phyloP scores from a whole-genome alignment of 2,888 invertebrate species.

The Cephonodes hylas region DNA sequence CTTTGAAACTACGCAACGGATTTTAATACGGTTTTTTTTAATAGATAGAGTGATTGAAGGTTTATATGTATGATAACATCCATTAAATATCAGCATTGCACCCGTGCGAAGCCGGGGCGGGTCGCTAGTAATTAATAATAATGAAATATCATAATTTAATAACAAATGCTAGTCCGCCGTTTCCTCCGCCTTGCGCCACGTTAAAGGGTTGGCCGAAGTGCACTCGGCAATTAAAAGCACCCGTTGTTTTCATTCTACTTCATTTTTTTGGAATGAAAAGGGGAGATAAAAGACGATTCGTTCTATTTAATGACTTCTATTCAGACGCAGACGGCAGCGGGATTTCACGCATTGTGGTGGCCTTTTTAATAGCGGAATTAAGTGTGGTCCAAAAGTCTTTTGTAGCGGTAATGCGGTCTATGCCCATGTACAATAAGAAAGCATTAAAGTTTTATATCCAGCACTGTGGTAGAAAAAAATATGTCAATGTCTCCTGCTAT shows the following conservation, averaged over 20 bases:
- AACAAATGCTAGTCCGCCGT: not conserved
- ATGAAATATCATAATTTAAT: no score
- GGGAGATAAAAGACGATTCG: slow-evolving; percentile 1
- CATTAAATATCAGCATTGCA: no score
- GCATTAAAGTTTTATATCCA: no score
- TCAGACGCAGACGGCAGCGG: not conserved
- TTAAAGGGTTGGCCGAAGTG: slow-evolving; percentile 8
- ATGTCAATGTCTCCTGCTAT: no score
- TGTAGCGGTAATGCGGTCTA: not conserved
- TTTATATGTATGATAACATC: no score
- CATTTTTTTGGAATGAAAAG: not conserved
- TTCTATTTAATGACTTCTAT: slow-evolving; percentile 1
- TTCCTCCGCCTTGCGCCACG: not conserved
- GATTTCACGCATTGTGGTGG: not conserved
- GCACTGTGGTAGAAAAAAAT: no score
- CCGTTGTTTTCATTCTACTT: slow-evolving; percentile 4
- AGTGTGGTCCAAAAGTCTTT: not conserved
- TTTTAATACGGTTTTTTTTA: no score
- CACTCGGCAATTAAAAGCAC: slow-evolving; percentile 8
- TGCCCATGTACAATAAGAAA: no score
- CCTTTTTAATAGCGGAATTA: not conserved
- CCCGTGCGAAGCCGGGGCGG: no score
- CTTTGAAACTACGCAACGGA: no score
- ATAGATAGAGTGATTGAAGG: no score
- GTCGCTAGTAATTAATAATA: no score